Percentiles rank a stretch among this genome's conserved stretches.
Conservation (phyloP, 2,113 vertebrate species). For the Peromyscus polionotus region DNA sequence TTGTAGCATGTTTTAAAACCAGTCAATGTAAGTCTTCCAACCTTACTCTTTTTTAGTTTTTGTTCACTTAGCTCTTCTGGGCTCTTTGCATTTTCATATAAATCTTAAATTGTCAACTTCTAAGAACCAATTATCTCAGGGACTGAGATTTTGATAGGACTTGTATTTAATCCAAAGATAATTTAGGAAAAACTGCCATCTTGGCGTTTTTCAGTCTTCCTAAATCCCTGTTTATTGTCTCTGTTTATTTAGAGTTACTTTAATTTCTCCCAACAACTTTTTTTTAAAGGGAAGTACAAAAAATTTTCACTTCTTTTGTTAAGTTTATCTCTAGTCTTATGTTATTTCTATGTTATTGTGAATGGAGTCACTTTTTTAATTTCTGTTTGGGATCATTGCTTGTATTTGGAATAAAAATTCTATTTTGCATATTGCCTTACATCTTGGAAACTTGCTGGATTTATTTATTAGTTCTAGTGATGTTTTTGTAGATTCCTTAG, state of each 20-base stretch:
- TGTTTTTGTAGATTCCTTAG: not conserved
- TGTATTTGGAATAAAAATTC: conserved; percentile 30
- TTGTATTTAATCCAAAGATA: conserved; percentile 26
- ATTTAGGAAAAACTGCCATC: not conserved
- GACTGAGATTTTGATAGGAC: conserved; percentile 22
- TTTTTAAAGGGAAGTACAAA: not conserved
- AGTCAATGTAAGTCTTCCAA: not conserved
- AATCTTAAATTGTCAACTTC: conserved; percentile 24
- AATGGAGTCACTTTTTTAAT: conserved; percentile 12
- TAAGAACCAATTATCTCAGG: not conserved
- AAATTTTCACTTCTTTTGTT: conserved; percentile 15
- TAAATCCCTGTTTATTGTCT: not conserved
- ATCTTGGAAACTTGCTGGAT: not conserved
- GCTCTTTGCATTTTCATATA: conserved; percentile 5
- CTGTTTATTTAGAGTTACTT: conserved; percentile 39
- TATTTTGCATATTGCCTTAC: not conserved
- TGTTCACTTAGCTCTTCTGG: not conserved
- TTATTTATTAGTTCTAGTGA: conserved; percentile 3
- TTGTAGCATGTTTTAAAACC: not conserved
- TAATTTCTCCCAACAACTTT: not conserved
- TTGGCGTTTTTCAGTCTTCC: not conserved
- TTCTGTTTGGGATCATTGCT: conserved; percentile 15
- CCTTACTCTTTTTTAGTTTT: not conserved
- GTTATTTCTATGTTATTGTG: conserved; percentile 48
- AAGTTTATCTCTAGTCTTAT: conserved; percentile 33